These are phyloP conservation scores for Camponotus pennsylvanicus DNA, from an alignment of 1,140 invertebrate genomes.

Conservation along the genomic window DNA sequence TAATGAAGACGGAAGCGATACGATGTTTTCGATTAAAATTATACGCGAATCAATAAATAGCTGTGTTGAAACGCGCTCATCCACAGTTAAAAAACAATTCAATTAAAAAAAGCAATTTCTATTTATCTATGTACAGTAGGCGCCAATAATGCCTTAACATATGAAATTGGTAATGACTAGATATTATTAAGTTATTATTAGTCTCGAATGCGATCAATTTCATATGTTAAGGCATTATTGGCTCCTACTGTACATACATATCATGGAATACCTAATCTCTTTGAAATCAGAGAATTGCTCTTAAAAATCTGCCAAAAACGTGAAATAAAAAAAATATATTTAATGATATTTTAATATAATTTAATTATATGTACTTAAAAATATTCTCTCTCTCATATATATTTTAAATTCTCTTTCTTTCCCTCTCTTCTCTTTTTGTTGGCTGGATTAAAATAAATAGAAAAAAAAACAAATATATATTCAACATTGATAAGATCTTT, in stretches of 20 bases:
- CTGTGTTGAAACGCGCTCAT: background rate
- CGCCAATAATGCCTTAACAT: too few species aligned
- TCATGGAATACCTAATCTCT: background rate
- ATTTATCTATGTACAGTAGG: too few species aligned
- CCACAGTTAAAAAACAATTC: background rate
- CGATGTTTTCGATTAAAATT: slow-evolving; percentile 5
- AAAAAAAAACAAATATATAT: background rate
- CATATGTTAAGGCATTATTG: too few species aligned
- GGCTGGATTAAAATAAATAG: background rate
- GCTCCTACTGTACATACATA: too few species aligned
- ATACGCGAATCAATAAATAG: background rate
- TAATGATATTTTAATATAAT: background rate
- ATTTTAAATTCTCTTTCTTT: too few species aligned
- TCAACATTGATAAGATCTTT: background rate
- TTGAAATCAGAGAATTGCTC: background rate
- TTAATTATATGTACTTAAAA: background rate
- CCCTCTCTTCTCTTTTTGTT: too few species aligned
- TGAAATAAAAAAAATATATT: background rate
- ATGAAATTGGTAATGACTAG: too few species aligned
- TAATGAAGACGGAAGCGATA: background rate
- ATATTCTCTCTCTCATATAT: too few species aligned
- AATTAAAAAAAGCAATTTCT: background rate
- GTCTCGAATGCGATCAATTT: too few species aligned
- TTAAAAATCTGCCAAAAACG: background rate
- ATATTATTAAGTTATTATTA: too few species aligned